Percentiles rank a stretch among this genome's conserved stretches.
These are phyloP conservation scores for Trichogramma dendrolimi DNA, from an alignment of 2,888 invertebrate genomes.

Conservation along the genomic window DNA sequence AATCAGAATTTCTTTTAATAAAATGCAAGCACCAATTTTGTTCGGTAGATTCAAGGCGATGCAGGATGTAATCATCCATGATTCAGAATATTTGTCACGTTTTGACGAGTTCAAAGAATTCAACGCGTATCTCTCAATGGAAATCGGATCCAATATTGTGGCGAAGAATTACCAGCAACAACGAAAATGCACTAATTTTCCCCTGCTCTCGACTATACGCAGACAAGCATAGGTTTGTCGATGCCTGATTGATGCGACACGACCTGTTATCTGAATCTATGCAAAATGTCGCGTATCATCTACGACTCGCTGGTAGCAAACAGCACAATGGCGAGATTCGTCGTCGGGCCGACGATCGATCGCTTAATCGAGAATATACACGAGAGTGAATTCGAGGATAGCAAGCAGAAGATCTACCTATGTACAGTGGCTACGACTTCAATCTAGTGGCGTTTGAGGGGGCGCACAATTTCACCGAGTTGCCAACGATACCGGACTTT, in stretches of 20 bases:
- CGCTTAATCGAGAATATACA: not conserved
- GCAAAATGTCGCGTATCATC: not conserved
- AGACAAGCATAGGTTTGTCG: not conserved
- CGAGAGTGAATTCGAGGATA: too few species aligned
- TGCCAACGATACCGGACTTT: not conserved
- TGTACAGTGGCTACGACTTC: not conserved
- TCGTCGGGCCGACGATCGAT: not conserved
- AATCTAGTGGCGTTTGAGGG: not conserved
- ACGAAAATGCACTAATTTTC: too few species aligned
- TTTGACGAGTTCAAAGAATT: too few species aligned
- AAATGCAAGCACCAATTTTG: too few species aligned
- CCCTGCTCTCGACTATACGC: too few species aligned
- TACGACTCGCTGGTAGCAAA: not conserved
- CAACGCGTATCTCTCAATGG: too few species aligned
- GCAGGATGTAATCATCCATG: too few species aligned
- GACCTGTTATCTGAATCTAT: not conserved
- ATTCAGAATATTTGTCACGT: too few species aligned
- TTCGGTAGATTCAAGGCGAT: too few species aligned
- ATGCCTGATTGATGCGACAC: constrained; percentile 9
- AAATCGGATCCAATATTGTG: too few species aligned
- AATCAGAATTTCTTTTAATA: too few species aligned
- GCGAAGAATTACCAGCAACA: too few species aligned
- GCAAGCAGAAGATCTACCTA: not conserved
- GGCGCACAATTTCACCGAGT: constrained; percentile 1
- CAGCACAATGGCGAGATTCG: not conserved